phyloP scores from a whole-genome alignment of 2,113 vertebrate species.

The Osmerus mordax region DNA sequence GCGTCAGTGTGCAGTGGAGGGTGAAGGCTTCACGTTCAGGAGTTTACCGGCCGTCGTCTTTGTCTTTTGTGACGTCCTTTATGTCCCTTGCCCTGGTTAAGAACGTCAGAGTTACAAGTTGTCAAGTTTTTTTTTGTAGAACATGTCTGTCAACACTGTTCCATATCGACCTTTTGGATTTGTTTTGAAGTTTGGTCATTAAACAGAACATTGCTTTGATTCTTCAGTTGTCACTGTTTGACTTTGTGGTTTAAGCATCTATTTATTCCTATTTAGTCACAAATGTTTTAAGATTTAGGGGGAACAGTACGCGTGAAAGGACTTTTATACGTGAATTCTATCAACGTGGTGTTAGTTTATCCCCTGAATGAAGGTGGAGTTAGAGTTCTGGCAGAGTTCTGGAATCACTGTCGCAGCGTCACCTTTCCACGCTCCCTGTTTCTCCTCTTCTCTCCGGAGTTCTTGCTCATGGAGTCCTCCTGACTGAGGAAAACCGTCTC shows the following conservation, averaged over 20 bases:
- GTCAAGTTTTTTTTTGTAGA: conserved; percentile 19
- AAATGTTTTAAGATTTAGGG: neutral
- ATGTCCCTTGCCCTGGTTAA: conserved; percentile 77
- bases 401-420: neutral
- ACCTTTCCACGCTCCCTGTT: conserved; percentile 71
- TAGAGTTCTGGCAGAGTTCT: no score
- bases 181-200: no score
- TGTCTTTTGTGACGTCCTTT: conserved; percentile 76
- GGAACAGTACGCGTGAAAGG: no score
- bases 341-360: no score
- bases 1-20: neutral
- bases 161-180: no score
- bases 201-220: no score
- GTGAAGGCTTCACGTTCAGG: conserved; percentile 7
- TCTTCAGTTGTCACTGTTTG: neutral
- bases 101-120: conserved; percentile 60
- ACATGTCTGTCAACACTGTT: neutral
- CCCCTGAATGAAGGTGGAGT: no score
- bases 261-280: conserved; percentile 14
- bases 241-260: neutral
- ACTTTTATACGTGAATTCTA: no score
- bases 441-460: conserved; percentile 67
- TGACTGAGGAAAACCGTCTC: conserved; percentile 54
- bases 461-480: conserved; percentile 62
- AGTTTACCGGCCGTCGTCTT: conserved; percentile 74